phyloP scores from a whole-genome alignment of 1,140 invertebrate genomes.

The Pseudomyrmex concolor region DNA sequence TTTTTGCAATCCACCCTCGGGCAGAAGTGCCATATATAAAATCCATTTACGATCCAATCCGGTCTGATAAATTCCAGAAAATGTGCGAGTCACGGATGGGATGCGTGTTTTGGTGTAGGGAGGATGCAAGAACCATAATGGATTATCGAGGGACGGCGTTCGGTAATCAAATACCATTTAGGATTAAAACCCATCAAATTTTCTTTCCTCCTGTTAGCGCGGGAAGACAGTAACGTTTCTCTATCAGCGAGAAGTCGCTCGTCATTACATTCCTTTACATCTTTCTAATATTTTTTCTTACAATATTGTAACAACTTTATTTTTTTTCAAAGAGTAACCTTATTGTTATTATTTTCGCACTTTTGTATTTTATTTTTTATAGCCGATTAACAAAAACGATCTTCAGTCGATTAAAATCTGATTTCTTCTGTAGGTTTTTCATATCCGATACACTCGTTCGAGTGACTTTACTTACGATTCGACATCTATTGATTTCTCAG shows the following conservation, averaged over 20 bases:
- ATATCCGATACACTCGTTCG: background rate
- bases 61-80: conserved; percentile 81
- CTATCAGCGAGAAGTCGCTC: background rate
- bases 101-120: conserved; percentile 61
- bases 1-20: conserved; percentile 48
- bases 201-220: conserved; percentile 65
- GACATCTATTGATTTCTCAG: conserved; percentile 11
- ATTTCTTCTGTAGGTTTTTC: background rate
- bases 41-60: conserved; percentile 79
- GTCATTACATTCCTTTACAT: background rate
- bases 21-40: conserved; percentile 75
- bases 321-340: background rate
- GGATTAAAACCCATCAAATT: conserved; percentile 82
- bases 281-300: conserved; percentile 1
- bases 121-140: conserved; percentile 80
- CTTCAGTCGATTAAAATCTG: background rate
- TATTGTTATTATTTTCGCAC: background rate
- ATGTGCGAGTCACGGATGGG: conserved; percentile 73
- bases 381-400: background rate
- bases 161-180: conserved; percentile 82
- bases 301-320: background rate
- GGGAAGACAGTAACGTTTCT: conserved; percentile 45
- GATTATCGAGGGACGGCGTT: conserved; percentile 79
- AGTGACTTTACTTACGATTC: background rate
- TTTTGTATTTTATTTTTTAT: conserved; percentile 20